phyloP scores from a whole-genome alignment of 2,888 invertebrate species.

The Drosophila leonis region DNA sequence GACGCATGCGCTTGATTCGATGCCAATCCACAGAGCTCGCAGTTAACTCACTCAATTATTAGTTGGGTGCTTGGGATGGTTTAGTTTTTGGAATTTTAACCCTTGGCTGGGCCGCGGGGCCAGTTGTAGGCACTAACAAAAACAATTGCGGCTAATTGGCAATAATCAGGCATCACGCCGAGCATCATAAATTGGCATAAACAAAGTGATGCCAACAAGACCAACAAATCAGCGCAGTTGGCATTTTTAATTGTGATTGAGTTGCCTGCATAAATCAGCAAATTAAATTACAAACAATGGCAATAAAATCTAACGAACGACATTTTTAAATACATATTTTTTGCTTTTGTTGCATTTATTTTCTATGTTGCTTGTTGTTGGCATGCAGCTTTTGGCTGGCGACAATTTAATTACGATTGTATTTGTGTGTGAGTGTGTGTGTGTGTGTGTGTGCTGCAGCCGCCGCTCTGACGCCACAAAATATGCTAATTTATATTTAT shows the following conservation, averaged over 20 bases:
- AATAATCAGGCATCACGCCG: slow-evolving; percentile 65
- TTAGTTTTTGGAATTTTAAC: slow-evolving; percentile 35
- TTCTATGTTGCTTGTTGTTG: slow-evolving; percentile 45
- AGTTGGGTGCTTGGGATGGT: slow-evolving; percentile 23
- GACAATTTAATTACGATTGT: slow-evolving; percentile 76
- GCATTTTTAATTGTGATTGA: slow-evolving; percentile 75
- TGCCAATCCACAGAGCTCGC: slow-evolving; percentile 18
- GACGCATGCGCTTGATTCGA: slow-evolving; percentile 54
- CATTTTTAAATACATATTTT: slow-evolving; percentile 27
- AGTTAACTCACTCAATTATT: slow-evolving; percentile 58
- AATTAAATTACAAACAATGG: slow-evolving; percentile 74
- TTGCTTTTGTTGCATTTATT: not conserved
- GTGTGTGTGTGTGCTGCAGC: slow-evolving; percentile 36
- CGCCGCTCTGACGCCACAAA: slow-evolving; percentile 76
- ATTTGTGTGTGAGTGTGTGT: slow-evolving; percentile 20
- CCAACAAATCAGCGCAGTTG: slow-evolving; percentile 70
- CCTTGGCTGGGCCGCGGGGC: slow-evolving; percentile 30
- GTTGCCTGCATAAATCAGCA: slow-evolving; percentile 74
- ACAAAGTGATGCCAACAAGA: slow-evolving; percentile 60
- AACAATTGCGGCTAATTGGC: slow-evolving; percentile 75
- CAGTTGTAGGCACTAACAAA: slow-evolving; percentile 21
- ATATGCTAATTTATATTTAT: slow-evolving; percentile 82
- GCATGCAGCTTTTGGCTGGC: slow-evolving; percentile 55
- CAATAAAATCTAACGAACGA: slow-evolving; percentile 74
- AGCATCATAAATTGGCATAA: slow-evolving; percentile 68